These are phyloP conservation scores for Meles meles DNA, from an alignment of 2,113 vertebrate genomes.

Conservation along the genomic window DNA sequence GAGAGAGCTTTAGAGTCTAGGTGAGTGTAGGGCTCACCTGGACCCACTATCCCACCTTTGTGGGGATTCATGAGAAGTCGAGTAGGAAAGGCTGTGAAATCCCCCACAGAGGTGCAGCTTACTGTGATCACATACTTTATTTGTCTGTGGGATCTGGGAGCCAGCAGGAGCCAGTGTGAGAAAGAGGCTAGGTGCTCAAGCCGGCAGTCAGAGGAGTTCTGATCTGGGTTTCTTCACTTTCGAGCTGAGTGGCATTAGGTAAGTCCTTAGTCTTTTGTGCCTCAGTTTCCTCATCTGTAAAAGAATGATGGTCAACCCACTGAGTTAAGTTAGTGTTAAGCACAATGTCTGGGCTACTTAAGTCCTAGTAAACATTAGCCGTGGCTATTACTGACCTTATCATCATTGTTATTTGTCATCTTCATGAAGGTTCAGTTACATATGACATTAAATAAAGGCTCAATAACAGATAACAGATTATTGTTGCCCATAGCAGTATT, in stretches of 20 bases:
- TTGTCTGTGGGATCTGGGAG: background rate
- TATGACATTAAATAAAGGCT: background rate
- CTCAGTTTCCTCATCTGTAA: background rate
- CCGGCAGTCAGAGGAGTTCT: background rate
- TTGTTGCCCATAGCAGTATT: background rate
- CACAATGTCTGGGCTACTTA: background rate
- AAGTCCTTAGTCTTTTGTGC: background rate
- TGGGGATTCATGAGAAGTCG: background rate
- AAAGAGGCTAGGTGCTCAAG: no score
- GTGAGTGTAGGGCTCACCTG: background rate
- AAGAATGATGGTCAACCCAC: background rate
- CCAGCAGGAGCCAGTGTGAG: background rate
- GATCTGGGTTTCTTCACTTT: background rate
- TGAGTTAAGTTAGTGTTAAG: background rate
- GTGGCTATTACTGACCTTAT: background rate
- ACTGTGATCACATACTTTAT: background rate
- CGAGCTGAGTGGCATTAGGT: background rate
- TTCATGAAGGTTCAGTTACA: fast-evolving
- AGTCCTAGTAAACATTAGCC: background rate
- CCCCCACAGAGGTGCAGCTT: background rate
- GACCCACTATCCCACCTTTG: background rate
- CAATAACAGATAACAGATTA: background rate
- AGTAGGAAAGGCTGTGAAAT: background rate
- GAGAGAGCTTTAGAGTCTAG: background rate
- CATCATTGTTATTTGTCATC: background rate